These are phyloP conservation scores for Mayetiola destructor DNA, from an alignment of 2,888 invertebrate genomes.

Conservation along the genomic window DNA sequence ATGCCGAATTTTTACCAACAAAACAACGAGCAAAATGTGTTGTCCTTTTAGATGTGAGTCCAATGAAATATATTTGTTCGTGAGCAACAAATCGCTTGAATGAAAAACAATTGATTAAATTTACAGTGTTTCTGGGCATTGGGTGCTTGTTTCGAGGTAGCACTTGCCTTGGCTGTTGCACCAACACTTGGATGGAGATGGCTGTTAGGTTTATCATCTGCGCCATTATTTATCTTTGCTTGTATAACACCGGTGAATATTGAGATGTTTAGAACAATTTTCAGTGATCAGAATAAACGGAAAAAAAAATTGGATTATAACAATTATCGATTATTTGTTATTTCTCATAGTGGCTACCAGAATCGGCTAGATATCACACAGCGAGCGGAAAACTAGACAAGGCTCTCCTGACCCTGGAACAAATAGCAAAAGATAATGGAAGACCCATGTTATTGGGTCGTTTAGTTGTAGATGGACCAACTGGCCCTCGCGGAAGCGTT, in stretches of 20 bases:
- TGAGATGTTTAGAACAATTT: too few species aligned
- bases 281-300: background rate
- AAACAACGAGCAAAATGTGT: conserved; percentile 91
- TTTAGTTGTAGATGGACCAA: conserved; percentile 60
- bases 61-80: background rate
- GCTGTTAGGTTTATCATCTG: conserved; percentile 78
- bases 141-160: conserved; percentile 85
- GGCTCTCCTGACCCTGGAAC: conserved; percentile 68
- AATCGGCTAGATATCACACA: conserved; percentile 80
- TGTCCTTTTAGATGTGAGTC: conserved; percentile 78
- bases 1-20: conserved; percentile 89
- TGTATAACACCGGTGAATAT: conserved; percentile 57
- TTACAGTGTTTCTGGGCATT: conserved; percentile 88
- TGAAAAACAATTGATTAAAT: background rate
- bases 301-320: background rate
- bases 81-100: background rate
- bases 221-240: conserved; percentile 74
- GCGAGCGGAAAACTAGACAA: conserved; percentile 75
- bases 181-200: conserved; percentile 83
- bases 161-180: conserved; percentile 80
- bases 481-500: conserved; percentile 43
- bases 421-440: conserved; percentile 77
- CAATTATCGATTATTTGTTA: background rate
- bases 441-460: conserved; percentile 77
- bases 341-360: conserved; percentile 72